Evolutionary conservation across 2,888 invertebrate species (phyloP).

Genomic region (Nymphalis c-album): DNA sequence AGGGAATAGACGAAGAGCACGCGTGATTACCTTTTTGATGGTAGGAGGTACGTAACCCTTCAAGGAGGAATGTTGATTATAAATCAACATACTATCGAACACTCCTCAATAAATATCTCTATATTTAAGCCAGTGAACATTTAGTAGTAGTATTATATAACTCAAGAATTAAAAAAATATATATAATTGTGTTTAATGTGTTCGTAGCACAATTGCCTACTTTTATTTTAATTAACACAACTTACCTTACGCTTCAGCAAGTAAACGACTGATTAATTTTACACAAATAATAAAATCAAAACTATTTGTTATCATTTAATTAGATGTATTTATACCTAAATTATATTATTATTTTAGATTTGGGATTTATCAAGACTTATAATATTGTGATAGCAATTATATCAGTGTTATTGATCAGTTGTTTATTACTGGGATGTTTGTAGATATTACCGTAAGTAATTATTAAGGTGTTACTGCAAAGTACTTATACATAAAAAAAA

Average conservation of each 20-base stretch:
- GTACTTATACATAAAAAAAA: too few species aligned
- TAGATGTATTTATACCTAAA: constrained; percentile 12
- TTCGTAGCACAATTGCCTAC: too few species aligned
- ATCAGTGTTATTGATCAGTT: constrained; percentile 5
- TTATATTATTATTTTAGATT: constrained; percentile 4
- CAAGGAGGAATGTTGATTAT: too few species aligned
- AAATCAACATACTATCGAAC: too few species aligned
- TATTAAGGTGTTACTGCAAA: neutral
- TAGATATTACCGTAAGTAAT: neutral
- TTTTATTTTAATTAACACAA: neutral
- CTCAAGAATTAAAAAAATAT: too few species aligned
- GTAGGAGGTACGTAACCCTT: too few species aligned
- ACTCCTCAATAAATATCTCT: too few species aligned
- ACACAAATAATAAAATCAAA: constrained; percentile 9
- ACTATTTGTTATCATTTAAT: neutral
- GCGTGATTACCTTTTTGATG: too few species aligned
- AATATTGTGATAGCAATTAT: neutral
- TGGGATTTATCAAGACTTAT: constrained; percentile 5
- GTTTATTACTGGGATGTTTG: neutral
- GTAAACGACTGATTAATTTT: neutral
- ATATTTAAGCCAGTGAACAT: too few species aligned
- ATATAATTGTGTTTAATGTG: too few species aligned
- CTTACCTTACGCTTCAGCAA: constrained; percentile 8
- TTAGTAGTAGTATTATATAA: too few species aligned
- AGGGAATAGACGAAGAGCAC: too few species aligned